Percentiles rank a stretch among this genome's conserved stretches.
Evolutionary conservation across 35 echinoderm and acorn worm genomes (phyloP).

Genomic region (Heliocidaris tuberculata): DNA sequence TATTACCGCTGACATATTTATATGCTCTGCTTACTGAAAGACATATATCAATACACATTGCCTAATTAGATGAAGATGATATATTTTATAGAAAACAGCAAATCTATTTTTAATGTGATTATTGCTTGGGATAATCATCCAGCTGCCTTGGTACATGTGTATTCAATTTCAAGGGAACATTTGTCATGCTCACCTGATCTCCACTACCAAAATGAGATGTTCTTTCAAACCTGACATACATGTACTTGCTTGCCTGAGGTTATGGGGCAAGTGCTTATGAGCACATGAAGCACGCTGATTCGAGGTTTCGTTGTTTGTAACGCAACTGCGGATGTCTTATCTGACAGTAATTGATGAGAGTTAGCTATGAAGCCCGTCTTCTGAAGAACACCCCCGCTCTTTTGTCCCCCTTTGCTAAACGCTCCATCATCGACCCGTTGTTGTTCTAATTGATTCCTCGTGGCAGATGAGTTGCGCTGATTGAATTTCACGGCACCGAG

Average conservation of each 20-base stretch:
- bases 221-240: not conserved
- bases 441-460: constrained; percentile 1
- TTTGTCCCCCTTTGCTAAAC: constrained; percentile 7
- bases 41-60: not conserved
- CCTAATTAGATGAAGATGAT: not conserved
- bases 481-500: constrained; percentile 15
- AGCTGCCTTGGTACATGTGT: too few relatives aligned
- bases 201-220: too few relatives aligned
- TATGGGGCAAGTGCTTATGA: not conserved
- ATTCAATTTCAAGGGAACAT: too few relatives aligned
- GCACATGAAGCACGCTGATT: not conserved
- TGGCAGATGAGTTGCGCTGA: not conserved
- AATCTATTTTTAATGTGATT: not conserved
- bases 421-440: not conserved
- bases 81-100: not conserved
- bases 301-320: not conserved
- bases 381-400: not conserved
- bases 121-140: not conserved
- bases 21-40: not conserved
- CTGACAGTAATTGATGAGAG: not conserved
- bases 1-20: not conserved
- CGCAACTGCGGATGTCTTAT: not conserved
- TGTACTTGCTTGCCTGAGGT: not conserved
- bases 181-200: too few relatives aligned
- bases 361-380: not conserved